Evolutionary conservation across 2,113 vertebrate species (phyloP), one percentile per base, ranked within the genome.

Genomic region (Brienomyrus brachyistius): DNA sequence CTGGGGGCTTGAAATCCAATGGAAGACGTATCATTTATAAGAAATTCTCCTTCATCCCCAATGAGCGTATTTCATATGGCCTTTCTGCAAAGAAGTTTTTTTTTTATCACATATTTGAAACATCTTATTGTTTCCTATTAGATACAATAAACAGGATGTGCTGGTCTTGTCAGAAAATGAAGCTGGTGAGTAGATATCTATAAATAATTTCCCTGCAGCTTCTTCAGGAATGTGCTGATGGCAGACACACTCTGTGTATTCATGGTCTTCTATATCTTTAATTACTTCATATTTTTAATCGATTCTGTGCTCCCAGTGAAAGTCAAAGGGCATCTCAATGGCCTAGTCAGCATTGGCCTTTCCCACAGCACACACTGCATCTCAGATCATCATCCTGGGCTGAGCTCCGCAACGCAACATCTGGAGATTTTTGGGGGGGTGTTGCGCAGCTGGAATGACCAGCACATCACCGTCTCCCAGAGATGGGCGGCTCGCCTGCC

Each of bases 151-250:
- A 48, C 40, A 40, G 40, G 43, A 84, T 10, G 43, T n/a, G 82
- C 82, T n/a, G 45, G 13, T 88, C 35, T 88, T 59, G 35, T 47
- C 40, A 40, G 56, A 23, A 62, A 66, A 88, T 50, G 27, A 87
- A 87, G 17, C 31, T 56, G 31, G n/a, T 54, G 51, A 87, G 47
- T 17, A 1, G 40, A 74, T 11, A 70, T 70, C 62, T 50, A 88
- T 88, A 47, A 88, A 35, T 70, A 88, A 74, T 88, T 88, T 74
- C 43, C 87, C 43, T 31, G 19, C n/a, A n/a, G 59, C 23, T n/a
- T 51, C 17, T 50, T 50, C 86, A 23, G n/a, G 17, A 87, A 87
- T 87, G 86, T 88, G 62, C 62, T 88, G 62, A 88, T 45, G 13
- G 17, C 10, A 31, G 62, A 87, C 4, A 87, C 54, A 19, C 15